Evolutionary conservation across 2,113 vertebrate genomes (phyloP), one percentile per base, ranked within the genome.

Genomic region (Naja naja): DNA sequence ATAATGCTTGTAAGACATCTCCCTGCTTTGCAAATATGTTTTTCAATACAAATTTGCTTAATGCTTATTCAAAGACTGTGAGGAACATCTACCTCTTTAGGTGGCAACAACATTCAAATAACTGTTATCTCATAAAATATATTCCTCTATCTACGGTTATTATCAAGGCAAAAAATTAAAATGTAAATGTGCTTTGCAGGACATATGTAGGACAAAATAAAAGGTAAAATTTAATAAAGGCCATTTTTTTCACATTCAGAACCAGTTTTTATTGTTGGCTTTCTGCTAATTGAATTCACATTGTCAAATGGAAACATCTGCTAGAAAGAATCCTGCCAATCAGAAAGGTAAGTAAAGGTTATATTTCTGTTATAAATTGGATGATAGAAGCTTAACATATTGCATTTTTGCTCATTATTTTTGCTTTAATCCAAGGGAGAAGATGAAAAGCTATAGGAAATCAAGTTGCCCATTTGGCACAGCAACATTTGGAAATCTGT

Each of bases 241-340:
- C 14, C 39, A 58, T 86, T 92, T 52, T 88, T 92, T 95, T 49
- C 91, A 52, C n/a, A 39, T 93, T 85, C 18, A 93, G 10, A 85
- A 90, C 27, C 8, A 30, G 2, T 9, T 74, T 74, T 91, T 94
- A n/a, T 91, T 85, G 22, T 0, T 91, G 95, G 88, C 91, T 94
- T 96, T 95, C 74, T 95, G 88, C 58, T 96, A 96, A 96, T 25
- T 96, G 93, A 96, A 94, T 94, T 43, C 43, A 94, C 4, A 94
- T 96, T 93, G 86, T 90, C 89, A 86, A 95, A 94, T 43, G 56
- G 95, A 94, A 96, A 92, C 85, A 94, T 94, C 92, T 55, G 89
- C 85, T 89, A 86, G 49, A 88, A 91, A 56, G 5, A 87, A 94
- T 95, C 81, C 47, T 12, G 81, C 47, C 0, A 30, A 94, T 93